A percentile compares a stretch with the other conserved stretches of the same genome.
Evolutionary conservation across 2,113 vertebrate genomes (phyloP).

Genomic region (Xyliphius kryptos): DNA sequence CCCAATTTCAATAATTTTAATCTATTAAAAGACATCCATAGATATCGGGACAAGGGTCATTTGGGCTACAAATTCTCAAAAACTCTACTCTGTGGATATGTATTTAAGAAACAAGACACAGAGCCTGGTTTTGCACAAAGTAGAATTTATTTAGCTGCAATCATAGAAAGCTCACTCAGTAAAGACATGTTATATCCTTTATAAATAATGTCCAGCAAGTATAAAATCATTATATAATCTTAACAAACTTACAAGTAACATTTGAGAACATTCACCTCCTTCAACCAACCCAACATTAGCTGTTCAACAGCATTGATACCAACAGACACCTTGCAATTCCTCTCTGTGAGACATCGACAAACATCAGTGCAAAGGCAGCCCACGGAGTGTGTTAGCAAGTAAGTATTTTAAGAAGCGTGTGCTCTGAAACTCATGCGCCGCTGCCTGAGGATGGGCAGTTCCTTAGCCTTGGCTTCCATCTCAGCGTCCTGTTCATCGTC

Average conservation of each 20-base stretch:
- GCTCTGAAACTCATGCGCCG: constrained; percentile 49
- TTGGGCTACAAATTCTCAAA: no score
- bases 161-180: constrained; percentile 25
- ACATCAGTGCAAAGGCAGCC: constrained; percentile 26
- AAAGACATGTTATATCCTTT: constrained; percentile 37
- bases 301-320: constrained; percentile 52
- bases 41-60: no score
- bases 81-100: no score
- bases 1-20: no score
- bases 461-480: constrained; percentile 43
- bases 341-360: constrained; percentile 12
- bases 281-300: constrained; percentile 32
- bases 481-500: constrained; percentile 29
- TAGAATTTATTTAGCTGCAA: constrained; percentile 34
- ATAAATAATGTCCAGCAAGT: constrained; percentile 36
- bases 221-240: constrained; percentile 37
- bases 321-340: constrained; percentile 36
- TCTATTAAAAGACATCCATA: no score
- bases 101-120: neutral
- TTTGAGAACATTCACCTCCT: neutral
- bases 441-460: constrained; percentile 26
- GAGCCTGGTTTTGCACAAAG: constrained; percentile 14
- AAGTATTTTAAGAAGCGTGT: constrained; percentile 49
- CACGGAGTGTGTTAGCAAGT: constrained; percentile 5
- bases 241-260: constrained; percentile 30